Percentiles rank a stretch among this genome's conserved stretches.
Conservation (phyloP, 2,797 vertebrate genomes). For the Gymnopithys bicolor region DNA sequence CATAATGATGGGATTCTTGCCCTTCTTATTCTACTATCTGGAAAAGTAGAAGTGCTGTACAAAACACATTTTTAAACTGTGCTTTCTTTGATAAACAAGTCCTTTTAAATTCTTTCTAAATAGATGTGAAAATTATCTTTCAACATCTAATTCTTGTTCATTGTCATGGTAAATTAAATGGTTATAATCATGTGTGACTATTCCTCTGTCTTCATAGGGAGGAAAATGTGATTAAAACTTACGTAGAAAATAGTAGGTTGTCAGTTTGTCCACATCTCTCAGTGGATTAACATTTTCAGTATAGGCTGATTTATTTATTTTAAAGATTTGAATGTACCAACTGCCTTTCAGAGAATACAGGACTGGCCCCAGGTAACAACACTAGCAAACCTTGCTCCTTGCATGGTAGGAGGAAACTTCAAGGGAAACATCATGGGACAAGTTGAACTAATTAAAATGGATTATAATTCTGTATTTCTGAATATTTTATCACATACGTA, state of each 20-base stretch:
- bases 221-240: background rate
- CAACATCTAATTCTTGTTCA: background rate
- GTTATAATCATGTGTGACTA: background rate
- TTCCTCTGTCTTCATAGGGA: background rate
- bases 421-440: background rate
- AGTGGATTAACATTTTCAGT: background rate
- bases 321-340: background rate
- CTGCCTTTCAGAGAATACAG: background rate
- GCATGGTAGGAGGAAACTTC: background rate
- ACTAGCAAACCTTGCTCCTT: background rate
- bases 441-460: background rate
- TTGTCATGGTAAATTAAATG: background rate
- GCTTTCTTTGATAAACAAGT: background rate
- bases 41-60: background rate
- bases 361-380: background rate
- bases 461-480: background rate
- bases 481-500: background rate
- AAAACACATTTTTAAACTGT: background rate
- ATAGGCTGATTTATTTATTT: background rate
- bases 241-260: background rate
- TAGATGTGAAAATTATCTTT: background rate
- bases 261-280: background rate
- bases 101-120: background rate
- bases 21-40: background rate
- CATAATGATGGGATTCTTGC: background rate